These are phyloP conservation scores for Thalassarche chlororhynchos DNA, from an alignment of 2,113 vertebrate species.

Conservation along the genomic window DNA sequence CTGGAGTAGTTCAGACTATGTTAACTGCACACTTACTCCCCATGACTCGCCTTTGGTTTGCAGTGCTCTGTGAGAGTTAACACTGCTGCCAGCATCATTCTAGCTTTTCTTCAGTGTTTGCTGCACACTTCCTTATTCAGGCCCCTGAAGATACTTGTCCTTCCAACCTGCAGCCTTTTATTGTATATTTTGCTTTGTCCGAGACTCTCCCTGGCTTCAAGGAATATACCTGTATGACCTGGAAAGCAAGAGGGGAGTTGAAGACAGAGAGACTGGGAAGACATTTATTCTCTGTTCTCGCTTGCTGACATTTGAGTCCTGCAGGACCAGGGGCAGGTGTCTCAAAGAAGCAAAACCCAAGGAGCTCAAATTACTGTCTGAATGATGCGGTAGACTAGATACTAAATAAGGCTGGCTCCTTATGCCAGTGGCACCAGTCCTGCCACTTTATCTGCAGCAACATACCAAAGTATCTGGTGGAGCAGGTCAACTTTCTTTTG, in stretches of 20 bases:
- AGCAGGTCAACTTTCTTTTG: neutral
- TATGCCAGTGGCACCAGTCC: neutral
- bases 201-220: neutral
- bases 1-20: neutral
- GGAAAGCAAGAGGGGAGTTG: neutral
- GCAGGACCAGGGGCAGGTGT: neutral
- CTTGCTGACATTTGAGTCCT: neutral
- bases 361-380: slow-evolving; percentile 1
- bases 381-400: neutral
- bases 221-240: neutral
- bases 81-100: neutral
- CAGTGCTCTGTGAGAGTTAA: neutral
- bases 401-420: neutral
- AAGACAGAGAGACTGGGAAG: neutral
- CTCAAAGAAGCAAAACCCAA: neutral
- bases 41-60: neutral
- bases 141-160: neutral
- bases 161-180: neutral
- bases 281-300: neutral
- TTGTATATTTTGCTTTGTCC: neutral
- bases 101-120: neutral
- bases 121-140: neutral
- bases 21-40: neutral
- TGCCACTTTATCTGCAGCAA: neutral
- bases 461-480: neutral